Evolutionary conservation across 2,888 invertebrate species (phyloP).

Genomic region (Caenorhabditis auriculariae): DNA sequence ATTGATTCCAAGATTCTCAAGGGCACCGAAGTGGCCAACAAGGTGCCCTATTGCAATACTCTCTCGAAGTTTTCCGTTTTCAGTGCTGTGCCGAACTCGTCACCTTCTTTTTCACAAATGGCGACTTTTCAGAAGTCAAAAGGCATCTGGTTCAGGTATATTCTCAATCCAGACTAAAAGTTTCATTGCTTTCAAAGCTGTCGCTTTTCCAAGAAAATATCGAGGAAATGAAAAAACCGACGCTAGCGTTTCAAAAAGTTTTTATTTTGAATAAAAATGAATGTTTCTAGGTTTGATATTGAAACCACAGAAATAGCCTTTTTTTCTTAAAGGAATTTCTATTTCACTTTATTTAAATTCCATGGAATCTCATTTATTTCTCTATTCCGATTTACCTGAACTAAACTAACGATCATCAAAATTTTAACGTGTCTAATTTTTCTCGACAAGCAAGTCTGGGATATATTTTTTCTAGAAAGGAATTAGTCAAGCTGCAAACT

Average conservation of each 20-base stretch:
- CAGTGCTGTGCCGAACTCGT: conserved; percentile 24
- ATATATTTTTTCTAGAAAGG: no score
- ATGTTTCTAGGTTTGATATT: background rate
- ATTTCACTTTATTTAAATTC: no score
- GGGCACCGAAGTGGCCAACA: conserved; percentile 27
- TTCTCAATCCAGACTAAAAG: background rate
- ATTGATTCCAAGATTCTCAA: conserved; percentile 15
- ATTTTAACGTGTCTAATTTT: no score
- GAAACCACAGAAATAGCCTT: no score
- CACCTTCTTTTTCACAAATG: conserved; percentile 10
- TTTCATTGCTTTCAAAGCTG: background rate
- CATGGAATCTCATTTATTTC: no score
- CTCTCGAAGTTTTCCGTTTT: background rate
- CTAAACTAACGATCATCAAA: no score
- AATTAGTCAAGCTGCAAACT: no score
- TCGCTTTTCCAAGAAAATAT: background rate
- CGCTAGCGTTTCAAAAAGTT: background rate
- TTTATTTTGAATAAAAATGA: background rate
- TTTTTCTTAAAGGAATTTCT: no score
- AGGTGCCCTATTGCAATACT: background rate
- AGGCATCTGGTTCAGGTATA: conserved; percentile 1
- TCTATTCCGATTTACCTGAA: no score
- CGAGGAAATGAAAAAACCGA: background rate
- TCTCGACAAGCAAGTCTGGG: no score
- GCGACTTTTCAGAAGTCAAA: conserved; percentile 14